Percentiles rank a stretch among this genome's conserved stretches.
Conservation (phyloP, 2,888 invertebrate species). For the Leptinotarsa juncta region DNA sequence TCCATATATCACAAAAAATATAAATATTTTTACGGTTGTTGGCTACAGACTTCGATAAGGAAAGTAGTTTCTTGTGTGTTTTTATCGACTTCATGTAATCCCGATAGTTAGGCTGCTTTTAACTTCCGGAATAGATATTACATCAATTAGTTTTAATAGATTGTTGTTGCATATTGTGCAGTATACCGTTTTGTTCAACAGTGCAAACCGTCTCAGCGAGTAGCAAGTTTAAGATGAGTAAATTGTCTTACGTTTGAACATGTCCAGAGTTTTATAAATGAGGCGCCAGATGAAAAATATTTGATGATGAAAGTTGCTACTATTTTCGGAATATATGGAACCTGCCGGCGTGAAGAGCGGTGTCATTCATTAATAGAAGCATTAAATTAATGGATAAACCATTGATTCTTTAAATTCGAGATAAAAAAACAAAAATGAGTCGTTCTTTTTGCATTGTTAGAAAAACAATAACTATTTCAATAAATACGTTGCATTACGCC, state of each 20-base stretch:
- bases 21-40: conserved; percentile 13
- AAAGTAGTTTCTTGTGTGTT: conserved; percentile 4
- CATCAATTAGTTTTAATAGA: conserved; percentile 8
- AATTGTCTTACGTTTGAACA: background rate
- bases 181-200: background rate
- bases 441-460: too few relatives aligned
- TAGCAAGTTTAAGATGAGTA: background rate
- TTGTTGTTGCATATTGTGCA: conserved; percentile 8
- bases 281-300: too few relatives aligned
- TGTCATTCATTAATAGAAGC: too few relatives aligned
- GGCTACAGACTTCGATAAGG: conserved; percentile 10
- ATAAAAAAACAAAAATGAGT: too few relatives aligned
- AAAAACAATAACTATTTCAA: too few relatives aligned
- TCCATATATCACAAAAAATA: conserved; percentile 5
- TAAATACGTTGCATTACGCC: too few relatives aligned
- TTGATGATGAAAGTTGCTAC: too few relatives aligned
- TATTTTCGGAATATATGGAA: too few relatives aligned
- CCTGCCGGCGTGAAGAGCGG: too few relatives aligned
- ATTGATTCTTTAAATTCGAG: too few relatives aligned
- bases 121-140: conserved; percentile 8
- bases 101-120: background rate
- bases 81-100: conserved; percentile 10
- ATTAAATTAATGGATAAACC: too few relatives aligned
- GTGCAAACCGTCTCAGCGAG: background rate
- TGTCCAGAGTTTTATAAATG: too few relatives aligned